Evolutionary conservation across 2,113 vertebrate genomes (phyloP).

Genomic region (Notothenia coriiceps): DNA sequence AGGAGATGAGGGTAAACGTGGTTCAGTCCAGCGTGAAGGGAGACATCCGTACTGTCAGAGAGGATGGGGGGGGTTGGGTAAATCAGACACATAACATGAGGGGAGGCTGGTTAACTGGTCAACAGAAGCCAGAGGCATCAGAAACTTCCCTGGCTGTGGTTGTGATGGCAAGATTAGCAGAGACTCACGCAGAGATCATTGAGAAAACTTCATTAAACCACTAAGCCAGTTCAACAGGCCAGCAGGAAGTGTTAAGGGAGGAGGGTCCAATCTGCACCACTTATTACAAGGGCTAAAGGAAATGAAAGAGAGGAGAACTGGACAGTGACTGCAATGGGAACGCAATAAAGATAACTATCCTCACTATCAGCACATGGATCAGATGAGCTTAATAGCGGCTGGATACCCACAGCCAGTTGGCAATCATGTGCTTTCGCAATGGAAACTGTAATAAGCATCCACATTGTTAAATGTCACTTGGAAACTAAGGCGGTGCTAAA

Average conservation of each 20-base stretch:
- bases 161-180: conserved; percentile 50
- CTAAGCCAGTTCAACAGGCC: conserved; percentile 30
- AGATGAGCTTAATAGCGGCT: conserved; percentile 30
- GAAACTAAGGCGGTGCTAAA: conserved; percentile 15
- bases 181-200: conserved; percentile 18
- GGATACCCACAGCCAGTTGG: conserved; percentile 19
- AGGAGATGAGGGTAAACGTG: conserved; percentile 55
- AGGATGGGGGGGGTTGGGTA: neutral
- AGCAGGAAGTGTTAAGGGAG: conserved; percentile 40
- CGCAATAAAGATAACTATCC: conserved; percentile 62
- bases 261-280: conserved; percentile 5
- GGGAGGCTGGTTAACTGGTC: conserved; percentile 16
- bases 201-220: conserved; percentile 44
- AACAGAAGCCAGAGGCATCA: conserved; percentile 22
- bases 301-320: conserved; percentile 51
- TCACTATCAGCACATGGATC: conserved; percentile 60
- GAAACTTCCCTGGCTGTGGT: conserved; percentile 5
- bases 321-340: conserved; percentile 19
- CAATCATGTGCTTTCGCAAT: conserved; percentile 45
- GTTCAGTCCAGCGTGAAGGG: conserved; percentile 40
- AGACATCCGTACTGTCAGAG: conserved; percentile 43
- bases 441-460: conserved; percentile 52
- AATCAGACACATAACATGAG: conserved; percentile 23
- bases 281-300: conserved; percentile 30
- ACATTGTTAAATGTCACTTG: conserved; percentile 37